Evolutionary conservation across 2,113 vertebrate genomes (phyloP).

Genomic region (Laticauda colubrina): DNA sequence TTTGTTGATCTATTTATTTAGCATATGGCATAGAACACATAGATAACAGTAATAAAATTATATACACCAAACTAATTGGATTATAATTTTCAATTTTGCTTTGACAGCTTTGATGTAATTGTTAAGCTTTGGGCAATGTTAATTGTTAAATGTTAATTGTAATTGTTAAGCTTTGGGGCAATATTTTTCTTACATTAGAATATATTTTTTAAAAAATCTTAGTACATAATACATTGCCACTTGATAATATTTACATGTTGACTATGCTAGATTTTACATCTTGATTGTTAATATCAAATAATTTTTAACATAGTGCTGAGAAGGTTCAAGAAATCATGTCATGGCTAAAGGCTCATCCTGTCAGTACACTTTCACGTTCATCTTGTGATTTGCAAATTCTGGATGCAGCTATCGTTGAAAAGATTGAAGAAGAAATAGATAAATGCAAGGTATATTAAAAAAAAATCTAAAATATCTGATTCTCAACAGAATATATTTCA

Average conservation of each 20-base stretch:
- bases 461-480: not conserved
- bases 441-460: slow-evolving; percentile 77
- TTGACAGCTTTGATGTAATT: not conserved
- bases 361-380: slow-evolving; percentile 79
- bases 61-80: not conserved
- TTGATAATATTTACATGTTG: not conserved
- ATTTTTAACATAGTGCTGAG: slow-evolving; percentile 72
- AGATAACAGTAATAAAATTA: not conserved
- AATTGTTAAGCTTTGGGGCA: not conserved
- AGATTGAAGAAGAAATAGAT: slow-evolving; percentile 86
- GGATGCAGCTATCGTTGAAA: slow-evolving; percentile 82
- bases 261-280: slow-evolving; percentile 11
- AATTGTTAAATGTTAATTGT: too few species aligned
- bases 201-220: not conserved
- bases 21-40: not conserved
- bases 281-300: slow-evolving; percentile 40
- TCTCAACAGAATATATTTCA: not conserved
- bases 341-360: slow-evolving; percentile 85
- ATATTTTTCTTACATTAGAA: not conserved
- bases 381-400: slow-evolving; percentile 89
- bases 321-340: slow-evolving; percentile 85
- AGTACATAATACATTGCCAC: not conserved
- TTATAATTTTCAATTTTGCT: not conserved
- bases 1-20: not conserved
- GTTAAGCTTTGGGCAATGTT: not conserved